phyloP scores from a whole-genome alignment of 2,113 vertebrate genomes.

The Lates calcarifer region DNA sequence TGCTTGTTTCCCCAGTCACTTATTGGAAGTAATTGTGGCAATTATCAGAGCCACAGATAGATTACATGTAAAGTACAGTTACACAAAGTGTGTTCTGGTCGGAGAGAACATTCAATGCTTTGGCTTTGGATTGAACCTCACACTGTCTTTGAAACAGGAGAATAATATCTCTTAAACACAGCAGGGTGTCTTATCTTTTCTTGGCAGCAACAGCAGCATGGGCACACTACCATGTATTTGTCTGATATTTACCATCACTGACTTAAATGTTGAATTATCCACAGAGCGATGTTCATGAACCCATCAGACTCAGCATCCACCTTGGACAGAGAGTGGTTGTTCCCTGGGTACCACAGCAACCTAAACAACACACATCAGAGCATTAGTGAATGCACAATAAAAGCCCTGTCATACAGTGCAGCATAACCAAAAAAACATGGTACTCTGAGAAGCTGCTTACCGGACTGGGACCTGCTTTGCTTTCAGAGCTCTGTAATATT shows the following conservation, averaged over 20 bases:
- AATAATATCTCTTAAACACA: slow-evolving; percentile 7
- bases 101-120: slow-evolving; percentile 45
- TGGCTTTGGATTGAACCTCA: slow-evolving; percentile 61
- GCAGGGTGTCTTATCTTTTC: slow-evolving; percentile 14
- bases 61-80: slow-evolving; percentile 23
- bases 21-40: not conserved
- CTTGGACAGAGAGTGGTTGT: slow-evolving; percentile 91
- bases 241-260: slow-evolving; percentile 58
- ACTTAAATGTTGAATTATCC: slow-evolving; percentile 89
- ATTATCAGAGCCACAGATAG: not conserved
- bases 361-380: slow-evolving; percentile 74
- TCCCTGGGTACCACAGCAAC: slow-evolving; percentile 93
- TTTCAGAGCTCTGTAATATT: slow-evolving; percentile 94
- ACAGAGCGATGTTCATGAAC: slow-evolving; percentile 93
- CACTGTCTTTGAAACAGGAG: slow-evolving; percentile 14
- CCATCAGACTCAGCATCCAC: slow-evolving; percentile 94
- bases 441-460: slow-evolving; percentile 82
- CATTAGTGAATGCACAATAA: slow-evolving; percentile 25
- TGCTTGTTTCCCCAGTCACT: not conserved
- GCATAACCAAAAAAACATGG: not conserved
- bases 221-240: not conserved
- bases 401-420: not conserved
- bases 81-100: slow-evolving; percentile 21
- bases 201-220: not conserved
- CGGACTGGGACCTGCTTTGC: slow-evolving; percentile 87